Conservation (phyloP, 35 echinoderm and acorn worm species). For the Holothuria glaberrima region DNA sequence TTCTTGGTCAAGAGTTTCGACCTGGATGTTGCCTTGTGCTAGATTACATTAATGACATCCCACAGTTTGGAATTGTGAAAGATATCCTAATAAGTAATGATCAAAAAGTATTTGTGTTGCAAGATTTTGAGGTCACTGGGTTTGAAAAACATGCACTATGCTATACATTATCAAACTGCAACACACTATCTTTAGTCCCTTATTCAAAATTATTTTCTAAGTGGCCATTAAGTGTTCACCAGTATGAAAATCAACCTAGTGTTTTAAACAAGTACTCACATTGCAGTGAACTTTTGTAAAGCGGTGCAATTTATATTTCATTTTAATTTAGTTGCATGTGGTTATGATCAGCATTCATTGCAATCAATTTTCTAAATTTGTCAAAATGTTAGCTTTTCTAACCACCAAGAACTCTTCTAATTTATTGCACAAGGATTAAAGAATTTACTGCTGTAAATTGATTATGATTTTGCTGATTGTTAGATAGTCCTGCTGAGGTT, state of each 20-base stretch:
- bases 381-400: slow-evolving; percentile 2
- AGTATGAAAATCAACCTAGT: neutral
- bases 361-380: neutral
- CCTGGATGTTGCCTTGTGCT: slow-evolving; percentile 24
- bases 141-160: slow-evolving; percentile 19
- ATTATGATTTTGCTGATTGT: too few relatives aligned
- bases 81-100: slow-evolving; percentile 21
- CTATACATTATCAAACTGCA: neutral
- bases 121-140: neutral
- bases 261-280: slow-evolving; percentile 15
- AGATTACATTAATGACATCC: slow-evolving; percentile 29
- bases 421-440: neutral
- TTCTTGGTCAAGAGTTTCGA: slow-evolving; percentile 33
- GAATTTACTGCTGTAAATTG: neutral
- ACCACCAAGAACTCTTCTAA: neutral
- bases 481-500: too few relatives aligned
- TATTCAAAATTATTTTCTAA: slow-evolving; percentile 37
- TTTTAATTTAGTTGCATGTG: too few relatives aligned
- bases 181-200: neutral
- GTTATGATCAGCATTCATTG: too few relatives aligned
- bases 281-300: too few relatives aligned
- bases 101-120: slow-evolving; percentile 24
- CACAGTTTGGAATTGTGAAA: slow-evolving; percentile 34
- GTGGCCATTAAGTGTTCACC: slow-evolving; percentile 40
- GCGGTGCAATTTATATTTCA: too few relatives aligned